A percentile compares a stretch with the other conserved stretches of the same genome.
Evolutionary conservation across 2,888 invertebrate genomes (phyloP).

Genomic region (Sympetrum striolatum): DNA sequence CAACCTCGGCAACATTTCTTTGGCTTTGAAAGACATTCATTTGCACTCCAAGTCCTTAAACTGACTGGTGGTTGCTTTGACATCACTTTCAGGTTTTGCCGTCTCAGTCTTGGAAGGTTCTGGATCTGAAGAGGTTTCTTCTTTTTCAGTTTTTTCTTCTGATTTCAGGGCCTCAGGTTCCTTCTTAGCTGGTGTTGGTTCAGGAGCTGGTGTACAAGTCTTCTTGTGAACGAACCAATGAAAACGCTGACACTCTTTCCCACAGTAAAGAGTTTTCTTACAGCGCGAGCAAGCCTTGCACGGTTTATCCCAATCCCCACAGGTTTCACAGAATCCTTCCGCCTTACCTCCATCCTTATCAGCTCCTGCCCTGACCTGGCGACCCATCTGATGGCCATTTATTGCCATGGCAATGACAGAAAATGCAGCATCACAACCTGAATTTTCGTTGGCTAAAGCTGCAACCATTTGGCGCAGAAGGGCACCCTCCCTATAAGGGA

Average conservation of each 20-base stretch:
- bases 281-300: constrained; percentile 95
- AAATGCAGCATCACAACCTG: not conserved
- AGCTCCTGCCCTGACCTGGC: constrained; percentile 65
- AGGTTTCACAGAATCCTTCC: constrained; percentile 62
- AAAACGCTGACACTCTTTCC: constrained; percentile 90
- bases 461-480: constrained; percentile 75
- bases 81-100: not conserved
- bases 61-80: not conserved
- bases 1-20: not conserved
- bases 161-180: not conserved
- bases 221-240: constrained; percentile 94
- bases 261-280: constrained; percentile 92
- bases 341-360: not conserved
- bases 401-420: not conserved
- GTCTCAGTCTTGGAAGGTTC: not conserved
- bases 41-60: not conserved
- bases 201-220: constrained; percentile 67
- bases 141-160: not conserved
- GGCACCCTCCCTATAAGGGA: constrained; percentile 88
- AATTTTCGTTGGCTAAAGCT: not conserved
- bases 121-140: not conserved
- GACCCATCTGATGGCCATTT: constrained; percentile 76
- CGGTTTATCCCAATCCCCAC: constrained; percentile 82
- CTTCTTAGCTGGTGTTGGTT: not conserved
- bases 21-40: not conserved